These are phyloP conservation scores for Dorcus parallelipipedus DNA, from an alignment of 2,888 invertebrate genomes.

Conservation along the genomic window DNA sequence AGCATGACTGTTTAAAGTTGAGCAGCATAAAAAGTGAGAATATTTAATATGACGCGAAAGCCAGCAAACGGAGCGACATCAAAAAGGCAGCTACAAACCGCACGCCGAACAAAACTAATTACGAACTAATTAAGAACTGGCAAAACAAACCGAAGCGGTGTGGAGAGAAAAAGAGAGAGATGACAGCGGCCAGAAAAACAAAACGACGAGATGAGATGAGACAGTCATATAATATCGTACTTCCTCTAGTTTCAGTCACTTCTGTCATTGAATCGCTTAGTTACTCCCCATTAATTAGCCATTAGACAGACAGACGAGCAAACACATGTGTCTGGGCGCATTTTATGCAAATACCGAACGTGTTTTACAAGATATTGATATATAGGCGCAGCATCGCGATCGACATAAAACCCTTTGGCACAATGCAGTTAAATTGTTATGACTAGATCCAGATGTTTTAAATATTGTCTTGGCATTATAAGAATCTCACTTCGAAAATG, in stretches of 20 bases:
- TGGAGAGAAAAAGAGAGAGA: constrained; percentile 13
- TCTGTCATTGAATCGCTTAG: constrained; percentile 29
- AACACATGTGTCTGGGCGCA: constrained; percentile 21
- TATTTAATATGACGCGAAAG: no score
- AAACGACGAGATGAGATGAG: constrained; percentile 11
- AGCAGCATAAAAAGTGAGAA: no score
- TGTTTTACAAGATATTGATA: constrained; percentile 14
- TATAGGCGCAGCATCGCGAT: constrained; percentile 11
- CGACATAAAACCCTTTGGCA: constrained; percentile 7
- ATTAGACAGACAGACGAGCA: constrained; percentile 28
- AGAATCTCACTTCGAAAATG: no score
- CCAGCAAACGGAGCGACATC: no score
- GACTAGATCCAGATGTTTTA: neutral
- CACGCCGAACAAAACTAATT: constrained; percentile 31
- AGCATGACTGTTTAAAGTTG: no score
- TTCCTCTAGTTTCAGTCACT: constrained; percentile 34
- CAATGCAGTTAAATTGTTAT: constrained; percentile 14
- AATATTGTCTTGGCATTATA: no score
- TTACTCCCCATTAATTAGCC: constrained; percentile 31
- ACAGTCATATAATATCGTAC: constrained; percentile 38
- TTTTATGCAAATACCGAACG: constrained; percentile 17
- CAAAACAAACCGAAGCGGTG: constrained; percentile 24
- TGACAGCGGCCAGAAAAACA: constrained; percentile 29
- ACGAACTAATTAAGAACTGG: constrained; percentile 34
- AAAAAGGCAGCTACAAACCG: neutral